Base-by-base conservation (phyloP, 1,140 invertebrate genomes). In the Pectinophora gossypiella region DNA sequence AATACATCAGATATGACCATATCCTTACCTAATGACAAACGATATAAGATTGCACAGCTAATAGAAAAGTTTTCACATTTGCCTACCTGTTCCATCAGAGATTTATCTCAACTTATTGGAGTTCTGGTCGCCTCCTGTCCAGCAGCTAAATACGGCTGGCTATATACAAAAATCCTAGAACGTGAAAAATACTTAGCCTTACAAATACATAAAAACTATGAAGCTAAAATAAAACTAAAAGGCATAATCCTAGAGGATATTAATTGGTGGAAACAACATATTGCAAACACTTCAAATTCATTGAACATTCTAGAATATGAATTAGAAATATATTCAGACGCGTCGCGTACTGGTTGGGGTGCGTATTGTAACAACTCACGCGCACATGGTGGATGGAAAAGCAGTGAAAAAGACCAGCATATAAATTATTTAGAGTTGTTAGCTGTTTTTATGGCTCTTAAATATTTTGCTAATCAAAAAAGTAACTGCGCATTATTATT, bases 41-140 rank as follows among this genome's bases (percentile, higher is more conserved):
- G 15, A n/a, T 4, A 23, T 6, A 46, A 21, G 3, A 46, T 46
- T n/a, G 12, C 12, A 22, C 7, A 46, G 16, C n/a, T 22, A 20
- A 16, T 23, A n/a, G 5, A 6, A 46, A 22, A 5, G 21, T 22
- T 46, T 7, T 6, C 2, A n/a, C 7, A 15, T 10, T 22, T 2
- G 6, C 7, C 16, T 9, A 5, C 4, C 23, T 38, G 36, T 38
- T 10, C 7, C 4, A 38, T 38, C 13, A 7, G 36, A 38, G 9
- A 38, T 22, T 46, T 46, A 22, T 18, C 44, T 9, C 44, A 46
- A 22, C 13, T 46, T 2, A 22, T 46, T 12, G 44, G 44, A 5
- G 6, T 6, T 21, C 20, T 46, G n/a, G 13, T 6, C 9, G 19
- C 44, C 10, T 19, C 21, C 3, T 46, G 44, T 16, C 44, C 44